Evolutionary conservation across 2,888 invertebrate species (phyloP), one percentile per base, ranked within the genome.

Genomic region (Pyrgus malvae): DNA sequence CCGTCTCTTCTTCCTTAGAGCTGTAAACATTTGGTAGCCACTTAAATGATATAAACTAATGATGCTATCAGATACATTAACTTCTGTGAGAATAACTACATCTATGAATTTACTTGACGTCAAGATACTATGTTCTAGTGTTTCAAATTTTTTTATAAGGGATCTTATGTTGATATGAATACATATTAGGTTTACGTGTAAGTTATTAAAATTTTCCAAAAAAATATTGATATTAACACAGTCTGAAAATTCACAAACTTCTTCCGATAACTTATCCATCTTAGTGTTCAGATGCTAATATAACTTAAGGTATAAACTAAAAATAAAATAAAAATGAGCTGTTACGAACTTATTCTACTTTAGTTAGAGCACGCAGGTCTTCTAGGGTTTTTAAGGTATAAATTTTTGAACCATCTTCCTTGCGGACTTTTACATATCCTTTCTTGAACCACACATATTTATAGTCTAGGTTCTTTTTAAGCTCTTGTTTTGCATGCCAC

Each of bases 1-100:
- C 9, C 19, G 6, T 48, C 23, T 48, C 2, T 17, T 38, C 11
- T 19, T 38, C 14, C 48, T 23, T 25, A 48, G 8, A 1, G 35
- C 19, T 40, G 56, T 48, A 48, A 55, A 48, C 63, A 62, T 61
- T n/a, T 44, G 31, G 33, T 63, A 63, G 14, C 51, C 58, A 2
- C 55, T n/a, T n/a, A 63, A 9, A 3, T 61, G 40, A 51, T 56
- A 61, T 12, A 63, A 19, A 37, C 27, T 38, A 17, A 49, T 54
- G 2, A 55, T 11, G 3, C 16, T 16, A 1, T 60, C 45, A 6
- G 48, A 49, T 14, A 62, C 56, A 42, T 62, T 62, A 4, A 44
- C 60, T 57, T 63, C 59, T 8, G 59, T 58, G 29, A 59, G 1
- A n/a, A 63, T 50, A 2, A 61, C 41, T 19, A 48, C 17, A 38